Evolutionary conservation across 2,888 invertebrate genomes (phyloP).

Genomic region (Cosmia trapezina): DNA sequence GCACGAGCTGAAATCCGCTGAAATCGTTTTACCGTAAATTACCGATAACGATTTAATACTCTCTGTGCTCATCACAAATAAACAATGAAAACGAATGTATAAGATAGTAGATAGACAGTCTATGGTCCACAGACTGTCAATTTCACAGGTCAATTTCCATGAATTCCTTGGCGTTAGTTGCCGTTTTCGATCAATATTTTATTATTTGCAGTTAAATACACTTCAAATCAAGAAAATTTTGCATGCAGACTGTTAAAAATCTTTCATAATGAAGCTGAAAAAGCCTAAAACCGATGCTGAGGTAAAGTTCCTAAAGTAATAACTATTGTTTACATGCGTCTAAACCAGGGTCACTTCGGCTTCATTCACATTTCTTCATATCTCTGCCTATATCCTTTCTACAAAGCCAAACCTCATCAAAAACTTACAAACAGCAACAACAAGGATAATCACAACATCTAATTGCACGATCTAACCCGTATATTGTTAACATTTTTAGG

Average conservation of each 20-base stretch:
- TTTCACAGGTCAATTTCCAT: too few relatives aligned
- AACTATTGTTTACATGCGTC: slow-evolving; percentile 46
- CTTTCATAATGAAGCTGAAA: slow-evolving; percentile 79
- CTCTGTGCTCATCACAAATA: slow-evolving; percentile 6
- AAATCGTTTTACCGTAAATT: neutral
- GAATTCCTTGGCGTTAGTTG: neutral
- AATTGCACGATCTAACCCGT: too few relatives aligned
- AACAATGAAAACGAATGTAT: neutral
- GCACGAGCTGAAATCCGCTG: neutral
- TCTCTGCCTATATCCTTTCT: neutral
- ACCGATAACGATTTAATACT: neutral
- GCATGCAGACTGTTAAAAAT: slow-evolving; percentile 20
- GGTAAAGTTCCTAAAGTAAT: slow-evolving; percentile 63
- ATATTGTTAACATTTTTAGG: slow-evolving; percentile 61
- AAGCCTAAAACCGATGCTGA: slow-evolving; percentile 81
- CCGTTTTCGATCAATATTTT: slow-evolving; percentile 12
- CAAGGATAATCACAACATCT: too few relatives aligned
- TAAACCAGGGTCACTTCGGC: slow-evolving; percentile 12
- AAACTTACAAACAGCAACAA: neutral
- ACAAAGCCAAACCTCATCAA: neutral
- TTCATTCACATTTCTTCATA: neutral
- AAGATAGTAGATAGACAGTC: too few relatives aligned
- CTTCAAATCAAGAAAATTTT: slow-evolving; percentile 10
- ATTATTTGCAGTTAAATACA: slow-evolving; percentile 14
- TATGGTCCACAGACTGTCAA: slow-evolving; percentile 14